Percentiles rank a stretch among this genome's conserved stretches.
Conservation (phyloP, 2,888 invertebrate genomes). For the Tenodera sinensis region DNA sequence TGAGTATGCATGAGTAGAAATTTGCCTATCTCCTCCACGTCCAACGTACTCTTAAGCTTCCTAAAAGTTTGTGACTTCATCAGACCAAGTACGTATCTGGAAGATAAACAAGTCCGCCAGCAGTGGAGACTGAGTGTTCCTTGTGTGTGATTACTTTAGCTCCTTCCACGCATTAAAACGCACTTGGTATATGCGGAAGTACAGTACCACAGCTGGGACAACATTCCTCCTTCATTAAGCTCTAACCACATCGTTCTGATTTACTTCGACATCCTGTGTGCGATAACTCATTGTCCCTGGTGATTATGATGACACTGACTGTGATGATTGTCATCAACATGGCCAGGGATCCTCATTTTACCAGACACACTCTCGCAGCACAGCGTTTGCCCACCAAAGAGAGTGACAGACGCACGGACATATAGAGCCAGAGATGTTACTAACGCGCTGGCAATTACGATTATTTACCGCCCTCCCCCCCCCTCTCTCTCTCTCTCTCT, state of each 20-base stretch:
- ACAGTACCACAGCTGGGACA: background rate
- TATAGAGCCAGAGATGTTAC: background rate
- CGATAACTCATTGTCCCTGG: background rate
- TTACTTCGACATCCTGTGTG: background rate
- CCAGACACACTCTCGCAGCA: background rate
- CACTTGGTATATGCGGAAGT: background rate
- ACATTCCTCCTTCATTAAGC: background rate
- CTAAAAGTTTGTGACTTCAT: too few species aligned
- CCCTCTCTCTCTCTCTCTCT: too few species aligned
- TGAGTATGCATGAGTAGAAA: too few species aligned
- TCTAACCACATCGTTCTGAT: background rate
- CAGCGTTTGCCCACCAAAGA: background rate
- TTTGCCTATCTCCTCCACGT: too few species aligned
- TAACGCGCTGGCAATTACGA: background rate
- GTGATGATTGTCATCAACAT: background rate
- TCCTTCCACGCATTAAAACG: background rate
- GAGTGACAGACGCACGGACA: background rate
- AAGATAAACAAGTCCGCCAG: too few species aligned
- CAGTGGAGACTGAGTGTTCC: too few species aligned
- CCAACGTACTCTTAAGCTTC: too few species aligned
- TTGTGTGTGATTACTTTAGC: too few species aligned
- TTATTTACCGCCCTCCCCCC: background rate
- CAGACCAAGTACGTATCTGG: too few species aligned
- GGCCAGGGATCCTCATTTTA: background rate
- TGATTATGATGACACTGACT: background rate